Evolutionary conservation across 2,888 invertebrate genomes (phyloP).

Genomic region (Bimastos eiseni): DNA sequence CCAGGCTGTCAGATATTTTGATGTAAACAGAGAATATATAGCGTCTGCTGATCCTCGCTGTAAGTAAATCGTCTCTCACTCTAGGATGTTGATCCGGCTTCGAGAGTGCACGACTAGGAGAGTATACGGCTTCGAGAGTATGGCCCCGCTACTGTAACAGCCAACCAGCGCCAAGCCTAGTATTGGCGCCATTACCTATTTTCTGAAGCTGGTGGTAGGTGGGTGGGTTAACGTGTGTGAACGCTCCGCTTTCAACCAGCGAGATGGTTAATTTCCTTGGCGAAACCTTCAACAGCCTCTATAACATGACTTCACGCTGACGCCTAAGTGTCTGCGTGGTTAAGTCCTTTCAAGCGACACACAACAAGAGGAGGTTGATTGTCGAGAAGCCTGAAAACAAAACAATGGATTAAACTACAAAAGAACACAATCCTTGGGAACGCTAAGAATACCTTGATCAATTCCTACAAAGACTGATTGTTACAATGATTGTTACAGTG

Average conservation of each 20-base stretch:
- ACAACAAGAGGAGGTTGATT: background rate
- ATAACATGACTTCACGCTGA: background rate
- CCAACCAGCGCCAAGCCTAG: background rate
- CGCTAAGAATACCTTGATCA: too few relatives aligned
- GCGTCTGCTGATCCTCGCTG: background rate
- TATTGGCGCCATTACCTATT: background rate
- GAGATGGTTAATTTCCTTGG: background rate
- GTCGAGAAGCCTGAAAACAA: background rate
- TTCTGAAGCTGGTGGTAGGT: background rate
- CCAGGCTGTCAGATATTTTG: background rate
- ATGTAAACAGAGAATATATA: background rate
- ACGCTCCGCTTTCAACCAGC: background rate
- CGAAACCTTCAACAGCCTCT: background rate
- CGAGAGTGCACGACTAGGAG: too few relatives aligned
- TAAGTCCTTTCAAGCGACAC: background rate
- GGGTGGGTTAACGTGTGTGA: background rate
- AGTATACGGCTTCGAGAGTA: background rate
- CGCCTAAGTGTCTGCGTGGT: background rate
- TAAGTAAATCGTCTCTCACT: background rate
- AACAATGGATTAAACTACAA: background rate
- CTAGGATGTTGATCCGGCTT: background rate
- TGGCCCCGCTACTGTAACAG: background rate
- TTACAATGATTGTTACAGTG: too few relatives aligned
- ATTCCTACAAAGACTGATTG: too few relatives aligned
- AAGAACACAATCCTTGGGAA: background rate